These are phyloP conservation scores for Heliangelus exortis DNA, from an alignment of 2,797 vertebrate species.

Conservation along the genomic window DNA sequence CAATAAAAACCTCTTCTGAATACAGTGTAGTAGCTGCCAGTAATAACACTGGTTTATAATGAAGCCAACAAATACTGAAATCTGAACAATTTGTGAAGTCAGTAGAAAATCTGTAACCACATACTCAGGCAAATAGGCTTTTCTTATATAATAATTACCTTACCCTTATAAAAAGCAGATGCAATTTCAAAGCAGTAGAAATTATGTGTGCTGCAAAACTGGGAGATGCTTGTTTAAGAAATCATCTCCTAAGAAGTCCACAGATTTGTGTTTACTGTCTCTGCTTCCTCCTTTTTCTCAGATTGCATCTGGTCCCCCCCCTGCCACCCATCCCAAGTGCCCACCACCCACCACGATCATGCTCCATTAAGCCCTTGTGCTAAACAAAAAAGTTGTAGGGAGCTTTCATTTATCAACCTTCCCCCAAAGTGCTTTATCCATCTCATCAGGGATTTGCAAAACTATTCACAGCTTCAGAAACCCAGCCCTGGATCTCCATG, in stretches of 20 bases:
- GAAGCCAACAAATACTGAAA: slow-evolving; percentile 67
- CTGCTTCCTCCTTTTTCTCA: background rate
- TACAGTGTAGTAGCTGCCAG: slow-evolving; percentile 32
- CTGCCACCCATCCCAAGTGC: background rate
- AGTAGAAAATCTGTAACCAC: slow-evolving; percentile 69
- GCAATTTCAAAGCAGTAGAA: slow-evolving; percentile 58
- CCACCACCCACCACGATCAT: slow-evolving; percentile 46
- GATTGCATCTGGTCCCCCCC: background rate
- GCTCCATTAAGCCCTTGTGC: slow-evolving; percentile 60
- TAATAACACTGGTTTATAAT: slow-evolving; percentile 58
- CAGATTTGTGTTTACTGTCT: background rate
- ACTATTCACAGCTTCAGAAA: slow-evolving; percentile 29
- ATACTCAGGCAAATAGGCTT: slow-evolving; percentile 51
- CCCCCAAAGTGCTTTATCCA: slow-evolving; percentile 36
- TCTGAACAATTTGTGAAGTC: slow-evolving; percentile 69
- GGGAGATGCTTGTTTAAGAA: background rate
- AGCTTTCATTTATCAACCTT: slow-evolving; percentile 65
- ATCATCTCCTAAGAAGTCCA: background rate
- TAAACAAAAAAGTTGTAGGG: slow-evolving; percentile 49
- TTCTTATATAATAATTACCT: slow-evolving; percentile 59
- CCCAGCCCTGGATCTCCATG: background rate
- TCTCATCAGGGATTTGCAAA: slow-evolving; percentile 63
- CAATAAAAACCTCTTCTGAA: slow-evolving; percentile 32
- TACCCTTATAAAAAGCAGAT: slow-evolving; percentile 55
- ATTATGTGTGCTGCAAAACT: background rate